Conservation (phyloP, 2,113 vertebrate species). For the Clinocottus analis region DNA sequence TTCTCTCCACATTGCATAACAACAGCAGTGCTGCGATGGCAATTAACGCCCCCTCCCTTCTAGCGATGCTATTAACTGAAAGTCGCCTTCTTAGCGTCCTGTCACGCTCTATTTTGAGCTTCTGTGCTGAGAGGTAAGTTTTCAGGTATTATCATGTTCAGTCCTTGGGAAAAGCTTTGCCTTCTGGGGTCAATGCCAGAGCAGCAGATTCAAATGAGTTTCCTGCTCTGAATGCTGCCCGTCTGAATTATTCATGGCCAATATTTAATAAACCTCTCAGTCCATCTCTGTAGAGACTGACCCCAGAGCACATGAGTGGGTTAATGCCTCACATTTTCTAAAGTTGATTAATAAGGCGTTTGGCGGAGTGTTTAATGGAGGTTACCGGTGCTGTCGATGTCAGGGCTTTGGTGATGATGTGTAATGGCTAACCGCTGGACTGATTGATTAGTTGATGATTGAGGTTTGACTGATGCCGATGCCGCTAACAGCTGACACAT, state of each 20-base stretch:
- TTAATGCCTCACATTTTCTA: conserved; percentile 44
- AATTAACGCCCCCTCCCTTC: not conserved
- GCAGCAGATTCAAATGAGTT: conserved; percentile 53
- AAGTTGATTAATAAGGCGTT: conserved; percentile 49
- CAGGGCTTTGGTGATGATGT: not conserved
- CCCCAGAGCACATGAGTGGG: conserved; percentile 11
- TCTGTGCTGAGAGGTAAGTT: conserved; percentile 29
- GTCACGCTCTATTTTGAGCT: not conserved
- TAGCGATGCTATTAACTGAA: not conserved
- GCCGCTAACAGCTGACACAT: too few relatives aligned
- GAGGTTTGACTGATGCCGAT: not conserved
- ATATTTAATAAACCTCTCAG: conserved; percentile 45
- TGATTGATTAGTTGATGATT: conserved; percentile 8
- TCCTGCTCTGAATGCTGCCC: conserved; percentile 16
- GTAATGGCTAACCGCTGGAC: not conserved
- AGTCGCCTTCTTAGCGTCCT: conserved; percentile 1
- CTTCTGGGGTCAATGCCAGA: conserved; percentile 42
- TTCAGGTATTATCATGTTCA: conserved; percentile 11
- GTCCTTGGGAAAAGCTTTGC: conserved; percentile 27
- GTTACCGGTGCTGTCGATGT: not conserved
- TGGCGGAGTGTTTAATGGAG: conserved; percentile 38
- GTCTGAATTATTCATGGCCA: conserved; percentile 66
- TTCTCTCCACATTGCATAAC: not conserved
- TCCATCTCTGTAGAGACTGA: conserved; percentile 18
- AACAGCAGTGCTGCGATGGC: not conserved